Conservation (phyloP, 2,113 vertebrate genomes). For the Diglossa brunneiventris region DNA sequence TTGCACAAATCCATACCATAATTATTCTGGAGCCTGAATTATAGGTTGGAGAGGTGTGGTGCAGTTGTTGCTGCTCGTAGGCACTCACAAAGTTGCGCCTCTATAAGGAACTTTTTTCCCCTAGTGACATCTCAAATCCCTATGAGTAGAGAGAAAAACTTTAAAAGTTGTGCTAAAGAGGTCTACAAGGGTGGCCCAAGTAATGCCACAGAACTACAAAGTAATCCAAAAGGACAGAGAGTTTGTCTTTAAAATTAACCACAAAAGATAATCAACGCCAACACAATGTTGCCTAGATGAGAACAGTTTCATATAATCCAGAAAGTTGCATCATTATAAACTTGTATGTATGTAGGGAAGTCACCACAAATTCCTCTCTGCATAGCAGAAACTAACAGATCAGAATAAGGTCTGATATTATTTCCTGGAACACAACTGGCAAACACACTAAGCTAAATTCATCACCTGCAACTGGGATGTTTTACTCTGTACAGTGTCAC, state of each 20-base stretch:
- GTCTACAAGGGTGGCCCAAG: background rate
- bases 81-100: background rate
- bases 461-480: background rate
- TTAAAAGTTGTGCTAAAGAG: background rate
- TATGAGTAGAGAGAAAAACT: background rate
- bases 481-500: background rate
- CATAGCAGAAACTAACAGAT: background rate
- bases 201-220: background rate
- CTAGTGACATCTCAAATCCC: background rate
- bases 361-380: background rate
- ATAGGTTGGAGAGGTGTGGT: background rate
- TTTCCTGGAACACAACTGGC: background rate
- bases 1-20: background rate
- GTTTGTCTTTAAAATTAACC: background rate
- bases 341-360: background rate
- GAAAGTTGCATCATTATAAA: background rate
- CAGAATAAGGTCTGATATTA: background rate
- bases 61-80: background rate
- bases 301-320: background rate
- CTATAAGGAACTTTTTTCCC: background rate
- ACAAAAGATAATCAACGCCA: background rate
- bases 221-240: background rate
- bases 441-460: background rate
- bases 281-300: background rate
- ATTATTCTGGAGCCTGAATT: background rate